Conservation (phyloP, 1,140 invertebrate genomes). For the Achroia grisella region DNA sequence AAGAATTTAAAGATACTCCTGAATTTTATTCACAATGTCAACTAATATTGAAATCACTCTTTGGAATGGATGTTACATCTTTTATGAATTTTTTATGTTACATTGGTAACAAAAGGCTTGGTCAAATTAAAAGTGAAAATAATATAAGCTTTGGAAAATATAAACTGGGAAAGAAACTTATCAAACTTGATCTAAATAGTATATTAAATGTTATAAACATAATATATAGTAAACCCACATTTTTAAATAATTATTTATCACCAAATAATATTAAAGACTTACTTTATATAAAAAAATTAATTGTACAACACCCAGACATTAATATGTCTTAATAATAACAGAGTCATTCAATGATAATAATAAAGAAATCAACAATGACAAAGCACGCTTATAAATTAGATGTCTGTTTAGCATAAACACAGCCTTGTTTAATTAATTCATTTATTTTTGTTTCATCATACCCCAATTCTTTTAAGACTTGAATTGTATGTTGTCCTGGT, state of each 20-base stretch:
- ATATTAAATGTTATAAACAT: conserved; percentile 52
- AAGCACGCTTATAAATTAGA: conserved; percentile 61
- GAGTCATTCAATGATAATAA: too few relatives aligned
- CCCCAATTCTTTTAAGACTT: conserved; percentile 52
- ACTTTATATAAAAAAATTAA: conserved; percentile 15
- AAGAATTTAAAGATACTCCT: conserved; percentile 81
- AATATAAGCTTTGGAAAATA: conserved; percentile 45
- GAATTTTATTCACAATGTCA: conserved; percentile 86
- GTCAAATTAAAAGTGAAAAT: conserved; percentile 24
- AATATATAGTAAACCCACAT: conserved; percentile 33
- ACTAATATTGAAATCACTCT: conserved; percentile 84
- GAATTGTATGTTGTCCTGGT: conserved; percentile 43
- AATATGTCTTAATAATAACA: too few relatives aligned
- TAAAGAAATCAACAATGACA: too few relatives aligned
- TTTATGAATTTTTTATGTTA: conserved; percentile 44
- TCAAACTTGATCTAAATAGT: conserved; percentile 63
- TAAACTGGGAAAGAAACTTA: conserved; percentile 58
- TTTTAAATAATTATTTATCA: conserved; percentile 21
- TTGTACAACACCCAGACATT: conserved; percentile 2
- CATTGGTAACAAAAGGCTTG: conserved; percentile 50
- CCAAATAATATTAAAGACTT: neutral
- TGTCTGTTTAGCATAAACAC: conserved; percentile 42
- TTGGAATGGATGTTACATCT: conserved; percentile 84
- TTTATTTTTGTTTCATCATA: conserved; percentile 40
- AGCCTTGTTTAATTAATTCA: conserved; percentile 34